Base-by-base conservation (phyloP, 2,797 vertebrate genomes). In the Pantherophis alleghaniensis region DNA sequence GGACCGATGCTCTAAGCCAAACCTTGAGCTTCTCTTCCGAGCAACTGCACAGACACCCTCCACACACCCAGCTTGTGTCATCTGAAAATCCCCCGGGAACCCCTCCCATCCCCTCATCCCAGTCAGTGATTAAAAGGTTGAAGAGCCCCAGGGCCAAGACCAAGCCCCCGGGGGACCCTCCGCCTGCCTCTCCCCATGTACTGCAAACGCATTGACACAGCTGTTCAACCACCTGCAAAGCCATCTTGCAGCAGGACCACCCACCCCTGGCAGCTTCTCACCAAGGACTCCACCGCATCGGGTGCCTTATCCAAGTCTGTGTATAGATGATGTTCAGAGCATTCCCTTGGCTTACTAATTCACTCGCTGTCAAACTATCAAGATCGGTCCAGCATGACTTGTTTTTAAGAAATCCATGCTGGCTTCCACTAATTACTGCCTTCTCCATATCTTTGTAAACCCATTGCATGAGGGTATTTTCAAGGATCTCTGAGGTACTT, bases 301-400 rank as follows among this genome's bases (percentile, higher is more conserved):
- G 16, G 32, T 1, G 69, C n/a, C 66, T 32, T 37, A 37, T 74
- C 14, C 18, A 32, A 32, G 66, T 18, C 66, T 18, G 16, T 7
- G n/a, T 1, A 3, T 20, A 3, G 1, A 10, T 0, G 2, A 37
- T 9, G 32, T 20, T 37, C 69, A 20, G 7, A 37, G 69, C 32
- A 9, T 37, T 18, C 16, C 69, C 69, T 74, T 37, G 32, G 69
- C n/a, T 69, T 16, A 6, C 5, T 32, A 6, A 32, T 69, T 32
- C 0, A 37, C 14, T 74, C 1, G 1, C 66, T 37, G 66, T 74
- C 66, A 37, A 37, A 20, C 16, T 20, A 37, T 9, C 1, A 74
- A 37, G 32, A 37, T 74, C 3, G 1, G 69, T 37, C 69, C 32
- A 7, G 69, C 69, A 9, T 7, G n/a, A 37, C 32, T 37, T 37